phyloP scores from a whole-genome alignment of 2,888 invertebrate species.

The Mythimna ferrago region DNA sequence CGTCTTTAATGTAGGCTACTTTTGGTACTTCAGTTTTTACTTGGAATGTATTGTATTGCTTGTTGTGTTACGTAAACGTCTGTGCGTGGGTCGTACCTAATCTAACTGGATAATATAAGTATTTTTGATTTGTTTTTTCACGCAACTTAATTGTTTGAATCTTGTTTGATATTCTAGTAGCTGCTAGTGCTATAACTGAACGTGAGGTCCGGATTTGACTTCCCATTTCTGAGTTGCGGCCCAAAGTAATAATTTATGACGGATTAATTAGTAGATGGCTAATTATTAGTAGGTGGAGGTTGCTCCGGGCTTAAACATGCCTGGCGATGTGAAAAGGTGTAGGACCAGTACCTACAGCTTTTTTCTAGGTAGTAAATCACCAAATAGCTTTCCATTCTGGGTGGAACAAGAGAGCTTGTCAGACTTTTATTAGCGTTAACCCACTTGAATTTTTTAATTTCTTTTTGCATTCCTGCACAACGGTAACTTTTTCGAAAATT shows the following conservation, averaged over 20 bases:
- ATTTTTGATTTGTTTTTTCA: not conserved
- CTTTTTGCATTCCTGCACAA: no score
- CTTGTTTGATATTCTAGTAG: not conserved
- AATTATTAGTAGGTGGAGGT: no score
- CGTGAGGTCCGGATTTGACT: not conserved
- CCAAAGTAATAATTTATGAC: not conserved
- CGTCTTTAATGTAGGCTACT: constrained; percentile 52
- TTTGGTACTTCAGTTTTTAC: constrained; percentile 39
- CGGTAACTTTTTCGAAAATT: no score
- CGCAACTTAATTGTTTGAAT: not conserved
- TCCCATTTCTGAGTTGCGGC: not conserved
- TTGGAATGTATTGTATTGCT: constrained; percentile 30
- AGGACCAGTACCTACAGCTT: no score
- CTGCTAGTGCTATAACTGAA: not conserved
- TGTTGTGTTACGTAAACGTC: constrained; percentile 12
- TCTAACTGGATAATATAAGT: not conserved
- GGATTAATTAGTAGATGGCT: no score
- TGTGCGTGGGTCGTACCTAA: not conserved
- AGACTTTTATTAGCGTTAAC: no score
- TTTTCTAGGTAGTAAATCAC: no score
- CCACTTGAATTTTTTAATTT: no score
- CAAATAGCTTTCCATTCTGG: no score
- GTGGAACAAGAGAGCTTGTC: no score
- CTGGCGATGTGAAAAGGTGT: no score
- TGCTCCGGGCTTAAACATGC: no score